Evolutionary conservation across 2,797 vertebrate genomes (phyloP).

Genomic region (Knipowitschia caucasica): DNA sequence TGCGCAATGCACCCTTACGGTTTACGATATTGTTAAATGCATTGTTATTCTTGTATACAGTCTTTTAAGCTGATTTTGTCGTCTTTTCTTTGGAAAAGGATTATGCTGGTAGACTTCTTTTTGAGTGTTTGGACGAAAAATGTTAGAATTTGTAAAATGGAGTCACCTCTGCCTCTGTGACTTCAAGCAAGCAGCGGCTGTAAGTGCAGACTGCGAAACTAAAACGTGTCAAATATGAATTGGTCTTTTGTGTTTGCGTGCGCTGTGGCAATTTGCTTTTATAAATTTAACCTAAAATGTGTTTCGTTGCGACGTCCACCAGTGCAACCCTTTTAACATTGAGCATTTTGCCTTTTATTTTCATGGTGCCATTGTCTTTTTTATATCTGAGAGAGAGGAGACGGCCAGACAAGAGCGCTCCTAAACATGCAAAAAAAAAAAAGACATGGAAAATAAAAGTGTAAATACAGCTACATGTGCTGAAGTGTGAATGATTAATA

Average conservation of each 20-base stretch:
- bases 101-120: conserved; percentile 56
- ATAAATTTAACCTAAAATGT: not conserved
- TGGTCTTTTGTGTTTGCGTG: not conserved
- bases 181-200: not conserved
- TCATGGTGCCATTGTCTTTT: not conserved
- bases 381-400: not conserved
- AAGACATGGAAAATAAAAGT: conserved; percentile 21
- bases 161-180: not conserved
- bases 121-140: conserved; percentile 27
- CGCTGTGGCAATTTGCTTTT: not conserved
- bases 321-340: not conserved
- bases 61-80: conserved; percentile 47
- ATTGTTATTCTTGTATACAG: conserved; percentile 49
- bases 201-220: not conserved
- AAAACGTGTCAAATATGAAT: not conserved
- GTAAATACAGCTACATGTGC: conserved; percentile 49
- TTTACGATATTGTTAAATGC: conserved; percentile 49
- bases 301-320: not conserved
- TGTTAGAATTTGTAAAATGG: not conserved
- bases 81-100: conserved; percentile 70
- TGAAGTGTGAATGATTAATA: conserved; percentile 52
- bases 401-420: conserved; percentile 2
- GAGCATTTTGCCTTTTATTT: not conserved
- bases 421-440: conserved; percentile 15
- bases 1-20: no score